phyloP scores from a whole-genome alignment of 2,113 vertebrate species.

The Tachuris rubrigastra region DNA sequence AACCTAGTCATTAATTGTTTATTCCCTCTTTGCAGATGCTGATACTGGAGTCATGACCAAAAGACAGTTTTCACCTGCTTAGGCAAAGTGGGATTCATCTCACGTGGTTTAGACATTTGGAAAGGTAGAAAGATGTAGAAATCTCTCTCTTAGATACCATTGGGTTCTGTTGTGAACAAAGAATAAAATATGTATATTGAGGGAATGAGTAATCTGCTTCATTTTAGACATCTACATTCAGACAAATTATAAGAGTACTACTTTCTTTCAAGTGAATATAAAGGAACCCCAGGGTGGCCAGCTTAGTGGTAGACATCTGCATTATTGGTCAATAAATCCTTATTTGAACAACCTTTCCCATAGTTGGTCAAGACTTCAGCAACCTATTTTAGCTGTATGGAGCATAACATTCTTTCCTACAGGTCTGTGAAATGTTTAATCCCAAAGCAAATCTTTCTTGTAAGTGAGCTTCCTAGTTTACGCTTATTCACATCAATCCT shows the following conservation, averaged over 20 bases:
- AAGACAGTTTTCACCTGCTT: background rate
- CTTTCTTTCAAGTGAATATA: background rate
- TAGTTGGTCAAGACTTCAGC: background rate
- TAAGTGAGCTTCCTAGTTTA: background rate
- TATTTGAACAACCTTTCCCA: background rate
- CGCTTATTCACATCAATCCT: background rate
- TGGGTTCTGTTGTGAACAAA: background rate
- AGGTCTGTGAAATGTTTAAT: background rate
- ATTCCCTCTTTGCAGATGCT: background rate
- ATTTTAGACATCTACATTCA: background rate
- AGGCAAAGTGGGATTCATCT: background rate
- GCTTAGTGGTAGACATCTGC: background rate
- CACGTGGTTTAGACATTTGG: background rate
- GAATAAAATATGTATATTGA: background rate
- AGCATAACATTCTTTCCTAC: background rate
- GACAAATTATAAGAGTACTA: background rate
- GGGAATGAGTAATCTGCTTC: background rate
- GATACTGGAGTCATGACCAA: background rate
- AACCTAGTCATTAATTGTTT: background rate
- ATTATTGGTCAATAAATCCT: background rate
- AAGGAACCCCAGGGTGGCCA: background rate
- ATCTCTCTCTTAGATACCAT: background rate
- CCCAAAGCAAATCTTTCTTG: background rate
- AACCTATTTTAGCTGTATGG: background rate
- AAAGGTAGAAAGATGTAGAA: background rate